Base-by-base conservation (phyloP, 2,113 vertebrate genomes). In the Phocoena sinus region DNA sequence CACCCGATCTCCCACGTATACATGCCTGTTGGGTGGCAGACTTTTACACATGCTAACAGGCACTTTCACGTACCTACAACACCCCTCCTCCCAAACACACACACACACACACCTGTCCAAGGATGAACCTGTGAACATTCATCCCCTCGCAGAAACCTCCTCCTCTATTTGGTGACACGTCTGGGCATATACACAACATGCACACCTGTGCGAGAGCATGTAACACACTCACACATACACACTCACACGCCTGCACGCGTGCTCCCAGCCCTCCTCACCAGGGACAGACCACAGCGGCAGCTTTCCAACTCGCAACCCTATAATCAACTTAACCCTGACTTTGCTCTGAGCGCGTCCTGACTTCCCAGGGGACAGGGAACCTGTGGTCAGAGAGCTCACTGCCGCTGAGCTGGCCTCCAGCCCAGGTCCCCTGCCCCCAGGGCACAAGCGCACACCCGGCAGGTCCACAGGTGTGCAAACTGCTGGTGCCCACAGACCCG, bases 391-490 rank as follows among this genome's bases (percentile, higher is more conserved):
- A 62, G 14, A 31, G 73, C n/a, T 85, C 11, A 1, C 36, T 7
- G 36, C 0, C 0, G 56, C 62, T 5, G 23, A 83, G 63, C 63
- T 47, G 63, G 13, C 21, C 50, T 58, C 67, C 2, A 8, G 3
- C 23, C 44, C 62, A 23, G 82, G 20, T 74, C 36, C 60, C 79
- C 83, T 13, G 17, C 3, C 31, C 56, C 36, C 56, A 11, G 11
- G 41, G 63, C 53, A 38, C 0, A 17, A 20, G 23, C 14, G 47
- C 62, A n/a, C 8, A 17, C 56, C 10, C 8, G 3, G 44, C 11
- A 70, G 36, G 5, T 33, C 76, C 31, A 36, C 89, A 97, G 95
- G 96, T 79, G 41, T 67, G 85, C 65, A 74, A 44, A 36, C 44
- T 2, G 25, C 60, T 0, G 0, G 18, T 38, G 79, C 47, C 91